Base-by-base conservation (phyloP, 1,140 invertebrate genomes). In the Sycobia sp. region DNA sequence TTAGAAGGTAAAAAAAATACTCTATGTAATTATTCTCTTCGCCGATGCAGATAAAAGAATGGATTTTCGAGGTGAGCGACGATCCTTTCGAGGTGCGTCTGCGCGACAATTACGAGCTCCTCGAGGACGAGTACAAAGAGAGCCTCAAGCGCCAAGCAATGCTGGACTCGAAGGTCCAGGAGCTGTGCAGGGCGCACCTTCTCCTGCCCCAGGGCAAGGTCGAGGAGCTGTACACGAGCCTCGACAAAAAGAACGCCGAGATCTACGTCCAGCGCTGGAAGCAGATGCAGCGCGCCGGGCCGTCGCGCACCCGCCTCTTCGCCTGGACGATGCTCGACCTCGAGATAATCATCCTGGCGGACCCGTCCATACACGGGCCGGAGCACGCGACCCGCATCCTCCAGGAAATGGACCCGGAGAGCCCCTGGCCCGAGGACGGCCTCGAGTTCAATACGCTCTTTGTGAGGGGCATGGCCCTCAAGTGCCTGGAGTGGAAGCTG, bases 61-160 rank as follows among this genome's bases (percentile, higher is more conserved):
- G 95, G 74, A 75, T 90, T 3, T 88, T 99, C 59, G 94, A 98
- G 83, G 88, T 99, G 76, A 91, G 90, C 66, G 97, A 99, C 78
- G 97, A 99, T 88, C 95, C 96, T 1, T 99, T 99, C 76, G 97
- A 99, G 84, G 95, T 98, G 0, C 95, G 94, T 73, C 82, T 99
- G 3, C 86, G 95, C 2, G 94, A 98, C 71, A 99, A 98, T 78
- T 98, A 96, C 77, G 96, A 98, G 74, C 82, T 99, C 0, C 74
- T 98, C 20, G 95, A 95, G 73, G 97, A 99, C 76, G 97, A 99
- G 79, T 96, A 96, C 70, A 90, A 93, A 71, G 97, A 99, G 75
- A 95, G 92, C 73, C 84, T 96, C 65, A 97, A 97, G 75, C 82
- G 97, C n/a, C 87, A 91, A 62, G 88, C 91, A 56, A 91, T 97